A percentile compares a stretch with the other conserved stretches of the same genome.
Evolutionary conservation across 2,888 invertebrate genomes (phyloP).

Genomic region (Erebia aethiops): DNA sequence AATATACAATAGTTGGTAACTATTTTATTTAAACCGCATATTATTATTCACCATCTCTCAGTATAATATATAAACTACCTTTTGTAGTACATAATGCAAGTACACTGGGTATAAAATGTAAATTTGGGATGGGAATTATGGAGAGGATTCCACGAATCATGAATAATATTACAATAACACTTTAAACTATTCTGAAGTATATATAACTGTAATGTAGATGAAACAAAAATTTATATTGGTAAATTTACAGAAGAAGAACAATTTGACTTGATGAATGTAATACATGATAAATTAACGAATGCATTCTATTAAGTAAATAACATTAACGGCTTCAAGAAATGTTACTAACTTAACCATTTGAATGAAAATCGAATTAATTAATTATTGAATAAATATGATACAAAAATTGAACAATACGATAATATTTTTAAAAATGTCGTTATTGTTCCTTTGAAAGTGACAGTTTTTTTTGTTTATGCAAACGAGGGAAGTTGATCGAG

Average conservation of each 20-base stretch:
- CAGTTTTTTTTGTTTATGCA: no score
- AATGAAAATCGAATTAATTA: no score
- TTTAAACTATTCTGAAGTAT: conserved; percentile 53
- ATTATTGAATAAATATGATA: no score
- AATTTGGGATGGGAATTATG: conserved; percentile 50
- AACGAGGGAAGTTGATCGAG: no score
- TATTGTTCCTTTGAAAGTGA: no score
- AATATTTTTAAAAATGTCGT: no score
- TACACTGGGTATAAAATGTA: conserved; percentile 49
- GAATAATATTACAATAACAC: conserved; percentile 50
- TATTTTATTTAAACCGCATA: not conserved
- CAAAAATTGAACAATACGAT: no score
- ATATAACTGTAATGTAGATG: conserved; percentile 14
- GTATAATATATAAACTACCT: conserved; percentile 23
- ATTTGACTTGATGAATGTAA: not conserved
- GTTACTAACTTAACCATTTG: no score
- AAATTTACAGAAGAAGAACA: conserved; percentile 9
- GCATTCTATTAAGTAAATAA: not conserved
- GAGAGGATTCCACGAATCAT: conserved; percentile 55
- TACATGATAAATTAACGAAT: not conserved
- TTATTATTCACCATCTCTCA: conserved; percentile 16
- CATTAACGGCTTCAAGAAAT: no score
- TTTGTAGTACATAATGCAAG: conserved; percentile 23
- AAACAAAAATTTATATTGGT: conserved; percentile 20
- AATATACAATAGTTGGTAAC: not conserved